Percentiles rank a stretch among this genome's conserved stretches.
These are phyloP conservation scores for Laothoe populi DNA, from an alignment of 2,888 invertebrate genomes.

Conservation along the genomic window DNA sequence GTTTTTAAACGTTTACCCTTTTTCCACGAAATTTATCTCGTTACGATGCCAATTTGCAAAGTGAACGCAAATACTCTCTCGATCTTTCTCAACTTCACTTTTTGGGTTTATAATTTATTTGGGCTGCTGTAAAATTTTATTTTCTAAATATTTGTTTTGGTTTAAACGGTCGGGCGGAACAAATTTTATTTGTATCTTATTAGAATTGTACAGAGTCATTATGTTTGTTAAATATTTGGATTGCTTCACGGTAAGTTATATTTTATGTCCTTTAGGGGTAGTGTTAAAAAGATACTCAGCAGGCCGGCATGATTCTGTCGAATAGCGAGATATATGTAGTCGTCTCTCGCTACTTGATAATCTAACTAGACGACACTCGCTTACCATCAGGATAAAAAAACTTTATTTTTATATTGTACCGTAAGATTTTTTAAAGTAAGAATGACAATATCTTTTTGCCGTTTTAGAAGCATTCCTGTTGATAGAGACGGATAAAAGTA, in stretches of 20 bases:
- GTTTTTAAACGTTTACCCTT: constrained; percentile 52
- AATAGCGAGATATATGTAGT: no score
- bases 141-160: constrained; percentile 8
- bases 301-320: no score
- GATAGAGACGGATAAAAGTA: no score
- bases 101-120: constrained; percentile 20
- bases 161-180: background rate
- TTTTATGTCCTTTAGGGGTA: background rate
- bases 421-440: no score
- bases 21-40: constrained; percentile 44
- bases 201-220: constrained; percentile 3
- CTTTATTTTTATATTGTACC: no score
- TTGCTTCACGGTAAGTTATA: background rate
- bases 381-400: no score
- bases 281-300: no score
- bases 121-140: constrained; percentile 8
- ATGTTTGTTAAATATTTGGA: background rate
- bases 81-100: constrained; percentile 22
- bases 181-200: constrained; percentile 9
- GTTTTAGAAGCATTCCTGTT: no score
- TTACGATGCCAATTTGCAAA: constrained; percentile 41
- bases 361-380: no score
- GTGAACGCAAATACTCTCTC: constrained; percentile 13
- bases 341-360: no score
- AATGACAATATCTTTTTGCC: no score